Percentiles rank a stretch among this genome's conserved stretches.
Evolutionary conservation across 2,797 vertebrate species (phyloP).

Genomic region (Atherinosoma microstoma): DNA sequence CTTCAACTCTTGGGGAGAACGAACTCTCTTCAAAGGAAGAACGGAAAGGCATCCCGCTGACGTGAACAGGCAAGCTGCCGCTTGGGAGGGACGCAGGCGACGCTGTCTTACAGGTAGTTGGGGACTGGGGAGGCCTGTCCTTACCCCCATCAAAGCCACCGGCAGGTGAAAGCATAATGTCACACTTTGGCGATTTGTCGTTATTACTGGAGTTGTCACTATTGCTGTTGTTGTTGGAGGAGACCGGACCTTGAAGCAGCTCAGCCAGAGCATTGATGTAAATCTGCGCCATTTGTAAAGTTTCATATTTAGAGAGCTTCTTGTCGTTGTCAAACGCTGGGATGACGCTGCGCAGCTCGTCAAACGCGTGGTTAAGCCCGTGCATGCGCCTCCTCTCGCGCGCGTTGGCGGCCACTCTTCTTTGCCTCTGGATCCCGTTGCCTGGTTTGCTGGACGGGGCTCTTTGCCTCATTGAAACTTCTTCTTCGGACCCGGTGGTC

Average conservation of each 20-base stretch:
- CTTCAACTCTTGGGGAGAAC: constrained; percentile 83
- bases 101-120: constrained; percentile 59
- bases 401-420: constrained; percentile 94
- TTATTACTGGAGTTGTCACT: constrained; percentile 21
- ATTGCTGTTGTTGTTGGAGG: constrained; percentile 15
- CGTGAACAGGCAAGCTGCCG: constrained; percentile 77
- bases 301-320: constrained; percentile 98
- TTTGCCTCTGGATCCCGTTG: constrained; percentile 89
- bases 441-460: constrained; percentile 82
- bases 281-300: constrained; percentile 97
- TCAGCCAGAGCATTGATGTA: constrained; percentile 97
- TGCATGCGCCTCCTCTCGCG: constrained; percentile 95
- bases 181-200: constrained; percentile 74
- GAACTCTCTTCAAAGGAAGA: constrained; percentile 81
- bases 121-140: constrained; percentile 62
- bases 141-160: constrained; percentile 52
- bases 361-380: constrained; percentile 96
- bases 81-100: constrained; percentile 50
- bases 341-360: constrained; percentile 96
- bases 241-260: constrained; percentile 84
- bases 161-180: constrained; percentile 56
- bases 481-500: constrained; percentile 62
- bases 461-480: constrained; percentile 76
- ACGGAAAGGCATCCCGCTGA: constrained; percentile 84
- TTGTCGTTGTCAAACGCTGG: constrained; percentile 97